Evolutionary conservation across 2,113 vertebrate genomes (phyloP).

Genomic region (Microtus ochrogaster): DNA sequence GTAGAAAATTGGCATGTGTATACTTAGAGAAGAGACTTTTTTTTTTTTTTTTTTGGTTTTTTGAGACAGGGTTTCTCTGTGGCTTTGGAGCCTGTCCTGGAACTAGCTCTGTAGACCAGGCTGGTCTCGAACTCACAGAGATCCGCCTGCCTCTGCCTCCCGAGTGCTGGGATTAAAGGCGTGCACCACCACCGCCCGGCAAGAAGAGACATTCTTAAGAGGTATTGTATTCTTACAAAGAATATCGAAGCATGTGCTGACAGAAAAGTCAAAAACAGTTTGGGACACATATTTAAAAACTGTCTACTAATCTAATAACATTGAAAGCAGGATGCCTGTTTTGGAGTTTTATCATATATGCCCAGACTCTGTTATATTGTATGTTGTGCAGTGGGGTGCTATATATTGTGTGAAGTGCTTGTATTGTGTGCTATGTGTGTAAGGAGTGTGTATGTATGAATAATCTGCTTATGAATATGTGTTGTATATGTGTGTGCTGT

Average conservation of each 20-base stretch:
- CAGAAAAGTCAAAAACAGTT: conserved; percentile 41
- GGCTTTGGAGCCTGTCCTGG: too few species aligned
- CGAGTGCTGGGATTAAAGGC: too few species aligned
- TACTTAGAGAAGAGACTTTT: too few species aligned
- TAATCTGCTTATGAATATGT: neutral
- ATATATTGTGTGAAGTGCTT: neutral
- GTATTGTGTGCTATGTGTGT: neutral
- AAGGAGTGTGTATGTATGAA: neutral
- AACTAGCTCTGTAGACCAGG: too few species aligned
- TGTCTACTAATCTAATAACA: neutral
- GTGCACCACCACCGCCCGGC: too few species aligned
- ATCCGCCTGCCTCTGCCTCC: too few species aligned
- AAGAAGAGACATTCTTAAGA: conserved; percentile 46
- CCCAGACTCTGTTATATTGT: neutral
- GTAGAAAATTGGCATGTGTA: conserved; percentile 17
- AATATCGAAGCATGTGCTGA: neutral
- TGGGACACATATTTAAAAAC: neutral
- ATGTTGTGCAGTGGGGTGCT: neutral
- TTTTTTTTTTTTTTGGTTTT: too few species aligned
- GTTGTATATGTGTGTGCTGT: neutral
- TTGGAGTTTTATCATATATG: neutral
- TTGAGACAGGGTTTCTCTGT: too few species aligned
- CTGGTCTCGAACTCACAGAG: too few species aligned
- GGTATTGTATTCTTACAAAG: neutral
- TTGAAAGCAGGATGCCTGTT: neutral